Evolutionary conservation across 1,140 invertebrate species (phyloP).

Genomic region (Zeugodacus cucurbitae): DNA sequence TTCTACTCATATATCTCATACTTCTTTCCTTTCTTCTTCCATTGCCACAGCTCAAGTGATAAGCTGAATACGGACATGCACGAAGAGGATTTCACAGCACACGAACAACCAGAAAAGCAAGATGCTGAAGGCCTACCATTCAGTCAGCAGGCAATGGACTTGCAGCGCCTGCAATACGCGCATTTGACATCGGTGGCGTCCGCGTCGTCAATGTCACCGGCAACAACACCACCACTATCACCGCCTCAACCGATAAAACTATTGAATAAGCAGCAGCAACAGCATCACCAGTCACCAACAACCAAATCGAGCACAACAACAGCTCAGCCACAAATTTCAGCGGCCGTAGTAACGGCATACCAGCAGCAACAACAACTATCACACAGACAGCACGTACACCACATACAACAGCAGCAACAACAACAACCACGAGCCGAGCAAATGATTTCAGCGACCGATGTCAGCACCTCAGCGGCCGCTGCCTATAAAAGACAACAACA

Average conservation of each 20-base stretch:
- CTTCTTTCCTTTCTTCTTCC: constrained; percentile 3
- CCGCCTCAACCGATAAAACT: background rate
- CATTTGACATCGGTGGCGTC: background rate
- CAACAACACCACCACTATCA: background rate
- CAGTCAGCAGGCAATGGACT: background rate
- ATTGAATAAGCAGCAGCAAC: constrained; percentile 20
- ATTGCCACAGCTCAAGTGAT: constrained; percentile 60
- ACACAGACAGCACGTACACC: background rate
- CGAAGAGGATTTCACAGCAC: constrained; percentile 54
- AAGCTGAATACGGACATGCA: constrained; percentile 58
- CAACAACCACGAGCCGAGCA: constrained; percentile 13
- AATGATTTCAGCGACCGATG: constrained; percentile 39
- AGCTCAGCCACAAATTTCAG: background rate
- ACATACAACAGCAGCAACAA: constrained; percentile 45
- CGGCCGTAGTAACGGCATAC: background rate
- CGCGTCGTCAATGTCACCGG: constrained; percentile 39
- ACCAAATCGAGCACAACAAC: constrained; percentile 37
- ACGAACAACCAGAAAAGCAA: constrained; percentile 34
- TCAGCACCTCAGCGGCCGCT: constrained; percentile 34
- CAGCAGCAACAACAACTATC: constrained; percentile 36
- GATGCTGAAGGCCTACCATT: background rate
- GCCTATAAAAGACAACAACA: constrained; percentile 40
- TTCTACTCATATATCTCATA: background rate
- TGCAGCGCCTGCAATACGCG: background rate
- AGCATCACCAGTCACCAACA: constrained; percentile 18